phyloP scores from a whole-genome alignment of 2,113 vertebrate species.

The Benitochromis conjunctus region DNA sequence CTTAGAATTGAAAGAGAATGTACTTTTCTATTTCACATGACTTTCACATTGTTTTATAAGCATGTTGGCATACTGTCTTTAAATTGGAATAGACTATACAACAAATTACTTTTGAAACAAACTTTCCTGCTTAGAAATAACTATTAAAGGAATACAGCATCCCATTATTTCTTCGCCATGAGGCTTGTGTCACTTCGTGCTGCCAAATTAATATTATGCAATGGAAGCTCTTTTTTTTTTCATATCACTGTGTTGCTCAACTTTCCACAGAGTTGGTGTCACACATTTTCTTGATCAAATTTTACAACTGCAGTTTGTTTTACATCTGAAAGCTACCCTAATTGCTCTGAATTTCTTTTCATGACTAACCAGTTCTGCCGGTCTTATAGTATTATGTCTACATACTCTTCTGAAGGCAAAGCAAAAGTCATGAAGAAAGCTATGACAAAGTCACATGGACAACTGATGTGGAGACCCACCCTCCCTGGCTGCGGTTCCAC shows the following conservation, averaged over 20 bases:
- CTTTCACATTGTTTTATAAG: neutral
- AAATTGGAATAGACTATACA: neutral
- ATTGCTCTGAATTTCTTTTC: neutral
- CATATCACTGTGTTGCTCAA: neutral
- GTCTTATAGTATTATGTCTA: neutral
- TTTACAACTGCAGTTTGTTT: neutral
- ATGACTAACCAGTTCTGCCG: neutral
- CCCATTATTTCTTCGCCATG: neutral
- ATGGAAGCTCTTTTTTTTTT: neutral
- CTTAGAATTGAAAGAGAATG: neutral
- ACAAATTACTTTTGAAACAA: neutral
- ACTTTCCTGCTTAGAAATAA: neutral
- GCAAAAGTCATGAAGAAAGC: slow-evolving; percentile 66
- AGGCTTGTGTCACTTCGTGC: neutral
- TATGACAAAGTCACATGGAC: slow-evolving; percentile 70
- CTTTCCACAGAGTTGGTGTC: neutral
- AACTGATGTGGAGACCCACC: slow-evolving; percentile 63
- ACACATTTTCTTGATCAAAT: neutral
- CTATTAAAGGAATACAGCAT: neutral
- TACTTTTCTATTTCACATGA: neutral
- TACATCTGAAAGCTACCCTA: neutral
- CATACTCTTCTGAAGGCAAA: slow-evolving; percentile 62
- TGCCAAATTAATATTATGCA: neutral
- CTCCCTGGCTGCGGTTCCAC: slow-evolving; percentile 78
- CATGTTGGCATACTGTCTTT: neutral